Percentiles rank a stretch among this genome's conserved stretches.
Conservation (phyloP, 2,888 invertebrate genomes). For the Cantharis flavilabris region DNA sequence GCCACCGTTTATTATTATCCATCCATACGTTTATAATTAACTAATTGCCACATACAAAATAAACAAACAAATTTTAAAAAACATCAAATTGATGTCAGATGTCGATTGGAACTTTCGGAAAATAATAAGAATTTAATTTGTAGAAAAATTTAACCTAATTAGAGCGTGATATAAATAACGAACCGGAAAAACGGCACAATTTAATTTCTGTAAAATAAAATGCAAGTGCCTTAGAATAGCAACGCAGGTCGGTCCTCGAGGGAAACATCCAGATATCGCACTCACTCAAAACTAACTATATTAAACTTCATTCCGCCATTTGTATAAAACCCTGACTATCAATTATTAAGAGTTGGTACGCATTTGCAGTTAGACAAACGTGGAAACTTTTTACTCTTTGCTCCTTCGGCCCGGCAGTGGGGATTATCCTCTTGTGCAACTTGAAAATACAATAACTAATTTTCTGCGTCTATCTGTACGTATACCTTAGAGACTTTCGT, state of each 20-base stretch:
- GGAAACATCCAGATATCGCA: constrained; percentile 39
- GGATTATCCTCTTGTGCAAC: background rate
- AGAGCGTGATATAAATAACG: background rate
- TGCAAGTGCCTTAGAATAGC: constrained; percentile 19
- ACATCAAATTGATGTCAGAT: background rate
- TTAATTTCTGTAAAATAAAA: constrained; percentile 18
- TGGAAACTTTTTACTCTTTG: background rate
- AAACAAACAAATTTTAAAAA: background rate
- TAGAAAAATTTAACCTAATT: background rate
- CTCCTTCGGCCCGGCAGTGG: background rate
- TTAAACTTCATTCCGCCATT: constrained; percentile 41
- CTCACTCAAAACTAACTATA: constrained; percentile 39
- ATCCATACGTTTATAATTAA: background rate
- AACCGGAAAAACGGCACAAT: constrained; percentile 7
- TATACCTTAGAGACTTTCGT: constrained; percentile 19
- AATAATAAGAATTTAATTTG: background rate
- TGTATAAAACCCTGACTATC: constrained; percentile 39
- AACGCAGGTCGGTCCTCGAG: constrained; percentile 24
- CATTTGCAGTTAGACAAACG: constrained; percentile 19
- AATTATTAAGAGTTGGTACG: constrained; percentile 36
- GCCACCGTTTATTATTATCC: constrained; percentile 5
- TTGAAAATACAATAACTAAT: constrained; percentile 34
- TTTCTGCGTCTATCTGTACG: constrained; percentile 32
- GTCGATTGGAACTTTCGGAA: background rate
- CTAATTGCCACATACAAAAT: background rate